These are phyloP conservation scores for Hippoglossus stenolepis DNA, from an alignment of 2,113 vertebrate genomes.

Conservation along the genomic window DNA sequence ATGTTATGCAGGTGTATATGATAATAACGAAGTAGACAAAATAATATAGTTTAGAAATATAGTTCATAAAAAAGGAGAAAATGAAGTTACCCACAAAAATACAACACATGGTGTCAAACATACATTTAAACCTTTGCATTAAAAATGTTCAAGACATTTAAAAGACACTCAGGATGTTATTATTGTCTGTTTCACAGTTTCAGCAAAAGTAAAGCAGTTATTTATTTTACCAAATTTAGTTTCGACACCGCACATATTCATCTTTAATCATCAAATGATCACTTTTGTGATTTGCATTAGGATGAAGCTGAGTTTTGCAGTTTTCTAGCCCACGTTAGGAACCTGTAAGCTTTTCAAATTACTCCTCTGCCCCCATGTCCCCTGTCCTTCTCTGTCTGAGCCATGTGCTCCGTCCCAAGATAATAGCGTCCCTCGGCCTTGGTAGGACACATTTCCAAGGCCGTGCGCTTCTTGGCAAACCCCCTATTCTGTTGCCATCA, in stretches of 20 bases:
- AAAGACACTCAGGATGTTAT: too few species aligned
- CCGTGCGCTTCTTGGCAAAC: conserved; percentile 54
- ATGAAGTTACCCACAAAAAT: too few species aligned
- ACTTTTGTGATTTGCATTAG: neutral
- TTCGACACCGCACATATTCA: neutral
- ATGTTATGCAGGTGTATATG: too few species aligned
- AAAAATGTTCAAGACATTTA: too few species aligned
- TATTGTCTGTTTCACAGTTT: too few species aligned
- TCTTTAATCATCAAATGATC: neutral
- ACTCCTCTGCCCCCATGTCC: conserved; percentile 10
- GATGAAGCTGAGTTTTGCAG: too few species aligned
- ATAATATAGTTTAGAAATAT: too few species aligned
- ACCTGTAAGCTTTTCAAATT: conserved; percentile 19
- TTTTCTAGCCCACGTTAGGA: neutral
- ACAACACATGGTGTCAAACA: too few species aligned
- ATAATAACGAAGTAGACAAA: too few species aligned
- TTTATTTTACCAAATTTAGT: neutral
- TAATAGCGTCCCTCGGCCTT: conserved; percentile 68
- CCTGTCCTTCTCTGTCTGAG: conserved; percentile 26
- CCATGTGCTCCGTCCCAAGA: conserved; percentile 43
- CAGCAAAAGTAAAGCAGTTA: too few species aligned
- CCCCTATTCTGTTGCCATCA: conserved; percentile 72
- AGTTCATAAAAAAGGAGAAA: too few species aligned
- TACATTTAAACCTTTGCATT: too few species aligned
- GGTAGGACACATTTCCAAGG: conserved; percentile 62